Conservation (phyloP, 2,888 invertebrate genomes). For the Drosophila atripex region DNA sequence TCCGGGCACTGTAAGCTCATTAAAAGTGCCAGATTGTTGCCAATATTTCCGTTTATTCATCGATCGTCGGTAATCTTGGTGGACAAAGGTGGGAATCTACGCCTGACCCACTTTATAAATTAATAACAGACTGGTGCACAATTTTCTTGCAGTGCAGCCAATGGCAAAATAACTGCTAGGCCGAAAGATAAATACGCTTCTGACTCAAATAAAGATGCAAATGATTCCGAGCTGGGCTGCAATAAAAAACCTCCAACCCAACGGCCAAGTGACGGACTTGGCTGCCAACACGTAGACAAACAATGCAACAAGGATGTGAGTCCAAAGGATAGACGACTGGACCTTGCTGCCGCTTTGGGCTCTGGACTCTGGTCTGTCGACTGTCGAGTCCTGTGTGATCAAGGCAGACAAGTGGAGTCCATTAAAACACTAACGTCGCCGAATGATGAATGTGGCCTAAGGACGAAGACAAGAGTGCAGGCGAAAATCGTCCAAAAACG, state of each 20-base stretch:
- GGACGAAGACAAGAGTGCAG: constrained; percentile 58
- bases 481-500: constrained; percentile 54
- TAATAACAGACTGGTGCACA: background rate
- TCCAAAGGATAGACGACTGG: constrained; percentile 5
- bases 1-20: constrained; percentile 56
- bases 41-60: constrained; percentile 34
- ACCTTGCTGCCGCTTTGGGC: background rate
- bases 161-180: constrained; percentile 12
- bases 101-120: background rate
- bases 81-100: constrained; percentile 18
- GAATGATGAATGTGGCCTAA: constrained; percentile 79
- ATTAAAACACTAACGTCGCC: constrained; percentile 79
- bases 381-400: constrained; percentile 58
- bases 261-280: constrained; percentile 25
- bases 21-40: constrained; percentile 44
- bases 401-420: constrained; percentile 78
- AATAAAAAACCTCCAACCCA: constrained; percentile 36
- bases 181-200: constrained; percentile 41
- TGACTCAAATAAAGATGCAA: constrained; percentile 66
- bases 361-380: constrained; percentile 10
- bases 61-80: constrained; percentile 1
- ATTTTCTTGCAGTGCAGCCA: background rate
- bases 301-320: constrained; percentile 43
- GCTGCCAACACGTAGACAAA: constrained; percentile 65
- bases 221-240: constrained; percentile 56